These are phyloP conservation scores for Campopleginae sp. DNA, from an alignment of 2,888 invertebrate species.

Conservation along the genomic window DNA sequence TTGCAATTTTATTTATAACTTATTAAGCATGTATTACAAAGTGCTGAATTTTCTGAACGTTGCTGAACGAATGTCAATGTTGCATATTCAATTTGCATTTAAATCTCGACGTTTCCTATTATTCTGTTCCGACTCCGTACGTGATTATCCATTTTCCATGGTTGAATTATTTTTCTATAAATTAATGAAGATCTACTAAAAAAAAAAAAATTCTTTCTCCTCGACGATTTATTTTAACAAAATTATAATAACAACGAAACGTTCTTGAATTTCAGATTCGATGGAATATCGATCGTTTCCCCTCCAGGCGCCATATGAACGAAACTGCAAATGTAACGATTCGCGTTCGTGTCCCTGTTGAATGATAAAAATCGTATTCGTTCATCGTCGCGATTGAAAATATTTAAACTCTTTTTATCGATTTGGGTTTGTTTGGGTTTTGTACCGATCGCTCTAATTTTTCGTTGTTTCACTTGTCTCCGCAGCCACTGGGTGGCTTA, in stretches of 20 bases:
- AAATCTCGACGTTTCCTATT: not conserved
- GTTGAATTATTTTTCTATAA: not conserved
- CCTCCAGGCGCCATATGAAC: too few species aligned
- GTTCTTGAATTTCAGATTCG: too few species aligned
- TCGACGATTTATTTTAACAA: too few species aligned
- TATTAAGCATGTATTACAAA: not conserved
- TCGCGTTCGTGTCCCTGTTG: too few species aligned
- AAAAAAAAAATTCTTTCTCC: not conserved
- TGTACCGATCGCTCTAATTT: not conserved
- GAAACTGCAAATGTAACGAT: too few species aligned
- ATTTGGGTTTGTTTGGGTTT: not conserved
- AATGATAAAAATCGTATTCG: not conserved
- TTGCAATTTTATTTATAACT: not conserved
- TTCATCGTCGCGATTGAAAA: not conserved
- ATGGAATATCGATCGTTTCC: too few species aligned
- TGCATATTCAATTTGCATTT: not conserved
- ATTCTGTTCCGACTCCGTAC: not conserved
- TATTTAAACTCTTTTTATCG: not conserved
- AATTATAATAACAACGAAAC: too few species aligned
- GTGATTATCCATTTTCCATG: not conserved
- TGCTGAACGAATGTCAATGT: not conserved
- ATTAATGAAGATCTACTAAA: not conserved
- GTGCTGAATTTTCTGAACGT: not conserved
- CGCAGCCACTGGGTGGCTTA: not conserved
- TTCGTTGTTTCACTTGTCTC: not conserved